phyloP scores from a whole-genome alignment of 2,113 vertebrate genomes.

The Gyps fulvus region DNA sequence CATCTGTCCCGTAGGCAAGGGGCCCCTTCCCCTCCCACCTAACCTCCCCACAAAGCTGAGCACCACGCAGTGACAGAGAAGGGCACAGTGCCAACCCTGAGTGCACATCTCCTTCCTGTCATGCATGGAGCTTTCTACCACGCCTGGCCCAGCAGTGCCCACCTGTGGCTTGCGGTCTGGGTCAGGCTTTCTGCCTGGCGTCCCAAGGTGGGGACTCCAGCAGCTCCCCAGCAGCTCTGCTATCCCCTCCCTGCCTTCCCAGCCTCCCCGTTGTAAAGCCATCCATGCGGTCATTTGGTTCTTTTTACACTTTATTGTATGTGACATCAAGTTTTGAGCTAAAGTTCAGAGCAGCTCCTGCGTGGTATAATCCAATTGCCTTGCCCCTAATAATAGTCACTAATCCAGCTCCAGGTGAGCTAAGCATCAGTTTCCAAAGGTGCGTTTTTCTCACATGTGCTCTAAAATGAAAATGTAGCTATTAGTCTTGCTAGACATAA shows the following conservation, averaged over 20 bases:
- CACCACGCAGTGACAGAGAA: rapidly evolving
- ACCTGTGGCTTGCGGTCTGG: not conserved
- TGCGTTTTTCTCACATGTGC: conserved; percentile 43
- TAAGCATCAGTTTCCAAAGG: conserved; percentile 40
- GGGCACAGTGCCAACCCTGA: not conserved
- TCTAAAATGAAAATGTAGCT: conserved; percentile 40
- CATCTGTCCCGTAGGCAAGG: not conserved
- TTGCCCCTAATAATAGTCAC: not conserved
- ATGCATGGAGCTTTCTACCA: rapidly evolving
- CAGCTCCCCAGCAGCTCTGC: not conserved
- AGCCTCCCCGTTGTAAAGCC: not conserved
- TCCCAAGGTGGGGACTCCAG: not conserved
- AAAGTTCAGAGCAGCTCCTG: not conserved
- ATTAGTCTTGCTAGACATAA: conserved; percentile 1
- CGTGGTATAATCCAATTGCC: not conserved
- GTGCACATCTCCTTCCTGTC: not conserved
- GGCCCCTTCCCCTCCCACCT: not conserved
- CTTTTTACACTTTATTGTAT: not conserved
- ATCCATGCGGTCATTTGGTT: rapidly evolving
- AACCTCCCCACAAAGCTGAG: not conserved
- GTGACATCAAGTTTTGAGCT: not conserved
- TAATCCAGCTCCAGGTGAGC: conserved; percentile 2
- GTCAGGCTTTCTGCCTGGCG: not conserved
- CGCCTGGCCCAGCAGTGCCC: rapidly evolving
- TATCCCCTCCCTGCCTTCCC: not conserved